Conservation (phyloP, 2,113 vertebrate species). For the Xenotilapia caudafasciata region DNA sequence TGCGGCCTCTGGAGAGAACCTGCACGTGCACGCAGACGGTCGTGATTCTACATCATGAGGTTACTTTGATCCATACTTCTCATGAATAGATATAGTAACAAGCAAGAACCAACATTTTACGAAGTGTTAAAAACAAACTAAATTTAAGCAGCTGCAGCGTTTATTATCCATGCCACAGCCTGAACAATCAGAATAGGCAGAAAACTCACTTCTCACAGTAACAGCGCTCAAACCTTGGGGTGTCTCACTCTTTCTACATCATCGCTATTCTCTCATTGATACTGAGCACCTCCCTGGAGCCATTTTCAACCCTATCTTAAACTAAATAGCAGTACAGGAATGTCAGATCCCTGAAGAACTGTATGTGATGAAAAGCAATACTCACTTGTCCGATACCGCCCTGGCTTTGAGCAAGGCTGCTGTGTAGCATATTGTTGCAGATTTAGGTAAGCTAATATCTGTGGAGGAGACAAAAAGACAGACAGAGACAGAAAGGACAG, state of each 20-base stretch:
- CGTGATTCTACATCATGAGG: not conserved
- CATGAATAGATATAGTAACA: not conserved
- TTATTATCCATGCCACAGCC: not conserved
- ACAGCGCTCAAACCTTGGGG: not conserved
- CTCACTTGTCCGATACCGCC: conserved; percentile 99
- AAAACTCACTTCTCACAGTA: not conserved
- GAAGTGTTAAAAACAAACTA: not conserved
- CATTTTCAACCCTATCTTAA: not conserved
- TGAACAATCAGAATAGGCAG: not conserved
- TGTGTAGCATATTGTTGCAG: conserved; percentile 99
- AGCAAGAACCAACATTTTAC: not conserved
- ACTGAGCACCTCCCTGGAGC: not conserved
- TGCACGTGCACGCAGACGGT: conserved; percentile 27
- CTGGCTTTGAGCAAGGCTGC: conserved; percentile 97
- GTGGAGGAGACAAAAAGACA: conserved; percentile 59
- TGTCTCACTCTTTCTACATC: not conserved
- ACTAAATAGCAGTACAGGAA: not conserved
- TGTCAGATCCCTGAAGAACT: not conserved
- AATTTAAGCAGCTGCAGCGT: not conserved
- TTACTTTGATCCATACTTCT: not conserved
- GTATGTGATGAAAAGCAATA: conserved; percentile 24
- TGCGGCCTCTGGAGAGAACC: conserved; percentile 96
- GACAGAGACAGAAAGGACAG: conserved; percentile 15
- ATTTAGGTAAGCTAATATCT: conserved; percentile 99
- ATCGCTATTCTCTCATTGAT: not conserved